Base-by-base conservation (phyloP, 2,888 invertebrate genomes). In the Mesoligia furuncula region DNA sequence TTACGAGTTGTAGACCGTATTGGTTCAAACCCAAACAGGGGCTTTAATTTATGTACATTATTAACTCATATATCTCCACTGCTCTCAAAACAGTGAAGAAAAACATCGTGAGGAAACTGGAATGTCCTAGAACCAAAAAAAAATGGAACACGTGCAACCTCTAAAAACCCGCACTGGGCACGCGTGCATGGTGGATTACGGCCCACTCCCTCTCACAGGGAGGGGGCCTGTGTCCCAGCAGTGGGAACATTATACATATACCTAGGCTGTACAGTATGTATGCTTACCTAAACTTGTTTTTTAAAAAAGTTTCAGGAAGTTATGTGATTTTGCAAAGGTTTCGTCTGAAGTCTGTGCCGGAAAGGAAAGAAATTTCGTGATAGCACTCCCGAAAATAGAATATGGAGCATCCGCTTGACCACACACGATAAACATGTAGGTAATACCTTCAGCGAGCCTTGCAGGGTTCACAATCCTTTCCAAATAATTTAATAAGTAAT, bases 371-470 rank as follows among this genome's bases (percentile, higher is more conserved):
- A 73, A 71, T 62, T 51, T 61, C 51, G 45, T 73, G 73, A 83
- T 59, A 80, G 76, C 59, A 65, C 15, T 13, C 48, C 42, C 65
- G 59, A 80, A 73, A 75, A 83, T 73, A 66, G 72, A 83, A 83
- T 24, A 83, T 27, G 54, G 51, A 61, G 54, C 59, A 61, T 74
- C 57, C 84, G 66, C 72, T 84, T 80, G 73, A 83, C 80, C 75
- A 62, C 36, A 4, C 73, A 62, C 84, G 42, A 80, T 71, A 64
- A 62, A 70, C 70, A 64, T 39, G 62, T 84, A n/a, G n/a, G n/a
- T n/a, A 80, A 80, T 83, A 75, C 75, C 66, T 62, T 64, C 84
- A 69, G 48, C 66, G 66, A 76, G 45, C 66, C 80, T 36, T 36
- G 72, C 59, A 66, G 48, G 83, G 72, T 66, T 59, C 65, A 66